These are phyloP conservation scores for Tridacna crocea DNA, from an alignment of 2,888 invertebrate species.

Conservation along the genomic window DNA sequence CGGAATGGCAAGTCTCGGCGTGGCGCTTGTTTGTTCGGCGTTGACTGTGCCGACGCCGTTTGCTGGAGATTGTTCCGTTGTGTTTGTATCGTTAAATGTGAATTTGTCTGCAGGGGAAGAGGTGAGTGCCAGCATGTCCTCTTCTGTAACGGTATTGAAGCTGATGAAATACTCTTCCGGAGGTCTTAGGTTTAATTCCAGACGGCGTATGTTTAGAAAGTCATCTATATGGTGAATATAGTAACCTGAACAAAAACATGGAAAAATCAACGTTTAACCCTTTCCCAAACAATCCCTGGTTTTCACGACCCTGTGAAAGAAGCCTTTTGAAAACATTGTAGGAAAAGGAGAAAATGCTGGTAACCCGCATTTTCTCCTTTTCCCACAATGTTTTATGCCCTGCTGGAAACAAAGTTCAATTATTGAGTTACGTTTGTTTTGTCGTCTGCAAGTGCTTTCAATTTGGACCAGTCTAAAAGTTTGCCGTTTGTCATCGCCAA, in stretches of 20 bases:
- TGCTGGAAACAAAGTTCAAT: no score
- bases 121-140: background rate
- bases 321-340: no score
- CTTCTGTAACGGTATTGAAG: slow-evolving; percentile 13
- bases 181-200: slow-evolving; percentile 56
- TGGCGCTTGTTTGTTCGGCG: slow-evolving; percentile 3
- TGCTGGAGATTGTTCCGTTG: background rate
- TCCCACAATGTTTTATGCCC: no score
- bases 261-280: no score
- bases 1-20: slow-evolving; percentile 35
- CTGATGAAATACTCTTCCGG: slow-evolving; percentile 57
- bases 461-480: no score
- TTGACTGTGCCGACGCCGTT: background rate
- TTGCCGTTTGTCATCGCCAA: no score
- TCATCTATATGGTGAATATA: slow-evolving; percentile 61
- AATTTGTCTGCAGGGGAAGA: background rate
- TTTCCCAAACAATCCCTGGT: no score
- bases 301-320: no score
- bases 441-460: no score
- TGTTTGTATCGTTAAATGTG: background rate
- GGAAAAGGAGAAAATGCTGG: no score
- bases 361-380: no score
- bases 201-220: slow-evolving; percentile 42
- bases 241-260: slow-evolving; percentile 35
- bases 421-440: no score